Percentiles rank a stretch among this genome's conserved stretches.
Evolutionary conservation across 2,888 invertebrate species (phyloP).

Genomic region (Lepas anatifera): DNA sequence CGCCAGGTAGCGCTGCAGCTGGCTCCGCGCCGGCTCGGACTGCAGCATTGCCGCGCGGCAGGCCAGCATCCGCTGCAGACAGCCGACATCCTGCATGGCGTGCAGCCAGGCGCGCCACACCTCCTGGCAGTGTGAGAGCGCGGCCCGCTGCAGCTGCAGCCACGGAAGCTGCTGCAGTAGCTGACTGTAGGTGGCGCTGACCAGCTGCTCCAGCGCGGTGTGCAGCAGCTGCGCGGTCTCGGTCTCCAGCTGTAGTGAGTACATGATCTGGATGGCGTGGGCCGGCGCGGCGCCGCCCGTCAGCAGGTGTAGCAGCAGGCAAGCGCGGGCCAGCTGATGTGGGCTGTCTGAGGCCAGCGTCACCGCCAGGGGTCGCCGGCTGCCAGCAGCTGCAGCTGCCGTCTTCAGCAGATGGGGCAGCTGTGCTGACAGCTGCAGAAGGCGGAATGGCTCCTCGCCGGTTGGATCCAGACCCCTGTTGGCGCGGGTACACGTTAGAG

Average conservation of each 20-base stretch:
- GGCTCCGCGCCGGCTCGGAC: constrained; percentile 11
- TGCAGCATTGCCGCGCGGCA: constrained; percentile 15
- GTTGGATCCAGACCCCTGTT: neutral
- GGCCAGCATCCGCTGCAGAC: constrained; percentile 18
- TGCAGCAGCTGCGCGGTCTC: constrained; percentile 20
- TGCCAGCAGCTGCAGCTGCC: constrained; percentile 15
- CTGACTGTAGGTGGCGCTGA: constrained; percentile 19
- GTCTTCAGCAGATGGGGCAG: constrained; percentile 20
- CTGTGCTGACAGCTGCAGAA: constrained; percentile 20
- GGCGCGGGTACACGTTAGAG: no score
- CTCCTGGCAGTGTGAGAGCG: constrained; percentile 17
- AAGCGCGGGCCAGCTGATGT: constrained; percentile 21
- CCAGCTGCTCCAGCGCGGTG: constrained; percentile 21
- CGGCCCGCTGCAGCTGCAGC: constrained; percentile 15
- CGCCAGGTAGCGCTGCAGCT: constrained; percentile 19
- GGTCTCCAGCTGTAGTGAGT: constrained; percentile 19
- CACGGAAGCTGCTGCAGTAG: constrained; percentile 17
- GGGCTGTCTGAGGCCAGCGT: constrained; percentile 18
- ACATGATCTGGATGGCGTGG: constrained; percentile 19
- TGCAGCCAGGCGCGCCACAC: constrained; percentile 23
- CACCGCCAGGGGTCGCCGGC: constrained; percentile 15
- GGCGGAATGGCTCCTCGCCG: constrained; percentile 15
- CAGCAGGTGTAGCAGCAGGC: constrained; percentile 19
- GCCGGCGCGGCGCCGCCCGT: constrained; percentile 16
- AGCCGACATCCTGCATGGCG: constrained; percentile 19